Percentiles rank a stretch among this genome's conserved stretches.
Conservation (phyloP, 1,140 invertebrate genomes). For the Lasaia peninsularis region DNA sequence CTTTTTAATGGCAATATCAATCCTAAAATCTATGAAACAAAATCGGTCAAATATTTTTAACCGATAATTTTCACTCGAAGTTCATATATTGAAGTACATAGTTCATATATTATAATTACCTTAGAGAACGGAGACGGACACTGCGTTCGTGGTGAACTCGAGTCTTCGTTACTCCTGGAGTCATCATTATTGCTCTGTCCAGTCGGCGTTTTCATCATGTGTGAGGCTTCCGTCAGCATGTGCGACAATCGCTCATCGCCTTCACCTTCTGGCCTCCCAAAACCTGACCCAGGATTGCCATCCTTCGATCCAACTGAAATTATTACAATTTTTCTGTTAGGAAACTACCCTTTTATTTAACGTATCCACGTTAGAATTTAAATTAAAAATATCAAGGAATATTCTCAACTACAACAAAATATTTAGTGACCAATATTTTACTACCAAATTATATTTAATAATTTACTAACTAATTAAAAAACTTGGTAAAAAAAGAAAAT, state of each 20-base stretch:
- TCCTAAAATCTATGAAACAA: no score
- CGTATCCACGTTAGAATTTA: no score
- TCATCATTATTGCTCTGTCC: slow-evolving; percentile 76
- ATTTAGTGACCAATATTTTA: no score
- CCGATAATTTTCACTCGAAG: no score
- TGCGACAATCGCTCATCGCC: slow-evolving; percentile 96
- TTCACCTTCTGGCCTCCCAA: slow-evolving; percentile 85
- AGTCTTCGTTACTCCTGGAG: slow-evolving; percentile 86
- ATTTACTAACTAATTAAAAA: no score
- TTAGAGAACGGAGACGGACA: slow-evolving; percentile 86
- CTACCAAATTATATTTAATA: no score
- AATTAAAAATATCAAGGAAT: no score
- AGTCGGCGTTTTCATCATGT: slow-evolving; percentile 80
- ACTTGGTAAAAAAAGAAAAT: no score
- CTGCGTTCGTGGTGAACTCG: slow-evolving; percentile 87
- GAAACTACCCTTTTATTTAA: no score
- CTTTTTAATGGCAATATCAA: no score
- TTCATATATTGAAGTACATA: background rate
- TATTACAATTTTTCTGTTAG: slow-evolving; percentile 6
- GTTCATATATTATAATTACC: slow-evolving; percentile 27
- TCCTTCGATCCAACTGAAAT: slow-evolving; percentile 86
- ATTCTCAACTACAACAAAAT: no score
- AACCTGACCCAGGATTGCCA: slow-evolving; percentile 83
- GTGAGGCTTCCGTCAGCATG: slow-evolving; percentile 93
- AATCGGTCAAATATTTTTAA: no score